phyloP scores from a whole-genome alignment of 2,797 vertebrate genomes.

The Potorous gilbertii region DNA sequence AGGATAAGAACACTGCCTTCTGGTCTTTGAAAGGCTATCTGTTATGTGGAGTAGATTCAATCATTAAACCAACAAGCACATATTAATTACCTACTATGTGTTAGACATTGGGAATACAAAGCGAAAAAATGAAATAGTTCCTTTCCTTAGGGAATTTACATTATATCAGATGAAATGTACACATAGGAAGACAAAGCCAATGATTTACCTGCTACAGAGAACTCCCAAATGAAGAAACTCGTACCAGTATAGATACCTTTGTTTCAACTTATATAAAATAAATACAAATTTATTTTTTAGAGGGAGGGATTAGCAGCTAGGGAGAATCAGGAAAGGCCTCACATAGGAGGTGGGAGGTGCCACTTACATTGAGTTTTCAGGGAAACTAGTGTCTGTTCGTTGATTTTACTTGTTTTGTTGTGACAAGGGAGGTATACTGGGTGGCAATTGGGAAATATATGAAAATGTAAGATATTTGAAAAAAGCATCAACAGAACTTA shows the following conservation, averaged over 20 bases:
- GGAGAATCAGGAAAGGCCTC: neutral
- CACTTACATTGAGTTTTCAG: neutral
- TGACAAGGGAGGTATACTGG: neutral
- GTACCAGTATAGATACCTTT: neutral
- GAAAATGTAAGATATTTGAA: neutral
- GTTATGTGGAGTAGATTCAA: neutral
- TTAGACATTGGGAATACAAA: neutral
- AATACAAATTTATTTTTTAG: neutral
- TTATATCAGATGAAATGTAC: neutral
- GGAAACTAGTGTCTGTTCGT: neutral
- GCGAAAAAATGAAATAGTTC: neutral
- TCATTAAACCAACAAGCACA: neutral
- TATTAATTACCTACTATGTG: neutral
- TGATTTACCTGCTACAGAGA: neutral
- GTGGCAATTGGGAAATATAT: neutral
- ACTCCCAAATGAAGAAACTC: neutral
- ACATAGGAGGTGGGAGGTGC: neutral
- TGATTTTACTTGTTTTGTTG: neutral
- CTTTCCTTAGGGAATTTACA: neutral
- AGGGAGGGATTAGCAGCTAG: neutral
- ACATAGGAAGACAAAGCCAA: neutral
- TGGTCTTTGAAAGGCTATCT: neutral
- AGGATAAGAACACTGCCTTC: neutral
- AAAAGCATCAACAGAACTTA: neutral
- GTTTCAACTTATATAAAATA: neutral